These are phyloP conservation scores for Temnothorax unifasciatus DNA, from an alignment of 2,888 invertebrate species.

Conservation along the genomic window DNA sequence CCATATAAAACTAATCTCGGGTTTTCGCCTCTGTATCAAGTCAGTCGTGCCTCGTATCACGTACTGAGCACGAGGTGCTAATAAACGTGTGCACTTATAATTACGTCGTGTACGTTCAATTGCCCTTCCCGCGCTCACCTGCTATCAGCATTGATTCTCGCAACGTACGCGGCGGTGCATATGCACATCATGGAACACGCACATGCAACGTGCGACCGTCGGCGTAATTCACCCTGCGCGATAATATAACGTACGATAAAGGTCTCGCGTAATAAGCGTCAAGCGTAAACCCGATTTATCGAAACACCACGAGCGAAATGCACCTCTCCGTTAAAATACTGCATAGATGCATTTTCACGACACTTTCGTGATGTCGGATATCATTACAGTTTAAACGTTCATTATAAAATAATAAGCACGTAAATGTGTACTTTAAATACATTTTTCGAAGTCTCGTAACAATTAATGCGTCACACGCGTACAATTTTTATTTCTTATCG, in stretches of 20 bases:
- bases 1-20: no score
- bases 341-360: conserved; percentile 23
- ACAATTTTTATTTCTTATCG: conserved; percentile 1
- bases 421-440: not conserved
- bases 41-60: no score
- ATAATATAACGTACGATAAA: conserved; percentile 55
- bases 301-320: conserved; percentile 41
- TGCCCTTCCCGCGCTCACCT: no score
- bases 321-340: conserved; percentile 17
- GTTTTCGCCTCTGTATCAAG: no score
- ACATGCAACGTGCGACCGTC: conserved; percentile 14
- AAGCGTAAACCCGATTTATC: conserved; percentile 55
- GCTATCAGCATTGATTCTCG: conserved; percentile 9
- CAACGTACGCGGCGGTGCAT: not conserved
- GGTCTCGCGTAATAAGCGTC: conserved; percentile 52
- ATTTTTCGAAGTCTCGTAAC: not conserved
- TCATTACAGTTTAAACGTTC: not conserved
- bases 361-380: conserved; percentile 8
- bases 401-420: not conserved
- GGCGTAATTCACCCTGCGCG: conserved; percentile 43
- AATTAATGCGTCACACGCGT: not conserved
- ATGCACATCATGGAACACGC: not conserved
- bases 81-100: no score
- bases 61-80: no score
- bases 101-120: no score